Conservation (phyloP, 1,140 invertebrate genomes). For the Rhyacophila brunnea region DNA sequence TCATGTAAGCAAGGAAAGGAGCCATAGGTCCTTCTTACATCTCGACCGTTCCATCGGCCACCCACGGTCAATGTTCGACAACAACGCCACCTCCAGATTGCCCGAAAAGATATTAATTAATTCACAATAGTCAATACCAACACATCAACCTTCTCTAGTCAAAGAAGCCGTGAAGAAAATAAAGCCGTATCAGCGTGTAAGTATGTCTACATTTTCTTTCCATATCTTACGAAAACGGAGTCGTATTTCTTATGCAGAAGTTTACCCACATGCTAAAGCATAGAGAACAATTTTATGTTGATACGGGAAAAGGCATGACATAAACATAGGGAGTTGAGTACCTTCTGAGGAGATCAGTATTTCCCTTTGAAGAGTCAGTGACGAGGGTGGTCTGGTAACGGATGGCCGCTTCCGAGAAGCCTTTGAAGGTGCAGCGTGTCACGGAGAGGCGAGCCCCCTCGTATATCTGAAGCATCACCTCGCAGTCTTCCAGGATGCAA, state of each 20-base stretch:
- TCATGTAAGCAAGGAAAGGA: too few relatives aligned
- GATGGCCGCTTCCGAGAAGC: constrained; percentile 19
- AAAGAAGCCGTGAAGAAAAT: not conserved
- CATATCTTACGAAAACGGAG: too few relatives aligned
- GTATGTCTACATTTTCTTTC: not conserved
- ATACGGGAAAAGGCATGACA: too few relatives aligned
- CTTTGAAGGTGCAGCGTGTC: constrained; percentile 15
- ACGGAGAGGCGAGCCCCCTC: constrained; percentile 11
- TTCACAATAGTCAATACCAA: not conserved
- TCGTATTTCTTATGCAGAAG: not conserved
- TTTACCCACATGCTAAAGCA: not conserved
- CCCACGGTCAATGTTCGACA: too few relatives aligned
- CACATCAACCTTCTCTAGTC: not conserved
- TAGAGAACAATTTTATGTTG: not conserved
- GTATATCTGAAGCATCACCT: constrained; percentile 24
- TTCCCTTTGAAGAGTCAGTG: constrained; percentile 3
- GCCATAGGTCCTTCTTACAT: too few relatives aligned
- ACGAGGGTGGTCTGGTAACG: constrained; percentile 17
- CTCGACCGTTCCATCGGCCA: too few relatives aligned
- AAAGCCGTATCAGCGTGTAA: not conserved
- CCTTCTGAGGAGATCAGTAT: constrained; percentile 15
- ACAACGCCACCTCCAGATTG: too few relatives aligned
- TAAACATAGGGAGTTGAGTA: too few relatives aligned
- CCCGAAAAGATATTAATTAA: too few relatives aligned
- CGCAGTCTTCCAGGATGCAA: constrained; percentile 22